Base-by-base conservation (phyloP, 1,140 invertebrate genomes). In the Schmidtea mediterranea region DNA sequence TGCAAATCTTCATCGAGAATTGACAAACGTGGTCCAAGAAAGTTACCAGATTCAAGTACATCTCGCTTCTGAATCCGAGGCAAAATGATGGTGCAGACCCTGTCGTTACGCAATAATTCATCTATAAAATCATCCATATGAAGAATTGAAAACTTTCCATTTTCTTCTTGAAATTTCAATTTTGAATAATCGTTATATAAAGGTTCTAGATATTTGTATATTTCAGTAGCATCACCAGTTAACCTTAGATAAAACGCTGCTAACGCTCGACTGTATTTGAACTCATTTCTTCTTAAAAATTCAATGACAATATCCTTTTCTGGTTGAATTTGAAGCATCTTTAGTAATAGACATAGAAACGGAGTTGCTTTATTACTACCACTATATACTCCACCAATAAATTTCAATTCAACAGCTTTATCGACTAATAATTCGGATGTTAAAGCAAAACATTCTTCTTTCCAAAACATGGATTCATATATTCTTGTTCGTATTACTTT, bases 91-190 rank as follows among this genome's bases (percentile, higher is more conserved):
- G 97, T 92, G 68, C 82, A 94, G 2, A 77, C 66, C 51, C 89
- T 71, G 62, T 97, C 90, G 53, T 92, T 84, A 48, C 80, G 69
- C 10, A 98, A 62, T 21, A 98, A 65, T 56, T 79, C 74, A 62
- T 98, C 89, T 55, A 98, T 86, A 62, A 87, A 97, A 62, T 97
- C 90, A 65, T 98, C 92, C 79, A 98, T 83, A 57, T 94, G 80
- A 26, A 87, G 66, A 16, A 63, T 65, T 89, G 79, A 63, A 80
- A 98, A 52, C 76, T 72, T 76, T 68, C 57, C 89, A 72, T 68
- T 59, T 53, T 69, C 67, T 61, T 83, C 84, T 67, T 94, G 83
- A 15, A 74, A 67, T 41, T 87, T 72, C 23, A 98, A 62, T 67
- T 98, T 97, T 52, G 90, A 71, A 61, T 89, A 92, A 64, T 98